A percentile compares a stretch with the other conserved stretches of the same genome.
phyloP scores from a whole-genome alignment of 2,888 invertebrate genomes.

The Polymixis flavicincta region DNA sequence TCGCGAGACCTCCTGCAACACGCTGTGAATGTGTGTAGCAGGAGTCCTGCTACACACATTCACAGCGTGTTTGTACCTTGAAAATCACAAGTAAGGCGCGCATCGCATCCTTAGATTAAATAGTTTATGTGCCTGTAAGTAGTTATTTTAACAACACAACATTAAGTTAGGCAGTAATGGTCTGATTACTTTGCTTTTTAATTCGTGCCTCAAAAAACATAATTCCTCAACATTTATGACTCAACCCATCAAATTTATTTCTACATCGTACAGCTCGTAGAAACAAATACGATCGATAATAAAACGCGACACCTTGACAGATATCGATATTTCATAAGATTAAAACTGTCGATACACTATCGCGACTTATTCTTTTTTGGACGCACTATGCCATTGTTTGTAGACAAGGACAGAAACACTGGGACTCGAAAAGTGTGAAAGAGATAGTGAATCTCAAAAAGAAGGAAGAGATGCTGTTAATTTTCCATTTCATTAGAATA shows the following conservation, averaged over 20 bases:
- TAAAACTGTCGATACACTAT: slow-evolving; percentile 75
- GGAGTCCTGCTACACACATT: too few relatives aligned
- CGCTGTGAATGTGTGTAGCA: too few relatives aligned
- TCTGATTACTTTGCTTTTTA: background rate
- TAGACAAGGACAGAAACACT: slow-evolving; percentile 81
- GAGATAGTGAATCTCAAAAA: slow-evolving; percentile 70
- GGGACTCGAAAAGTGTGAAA: slow-evolving; percentile 67
- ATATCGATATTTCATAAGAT: slow-evolving; percentile 78
- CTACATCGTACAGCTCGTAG: slow-evolving; percentile 40
- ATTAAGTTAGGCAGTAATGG: background rate
- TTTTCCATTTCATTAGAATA: slow-evolving; percentile 81
- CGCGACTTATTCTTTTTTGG: slow-evolving; percentile 83
- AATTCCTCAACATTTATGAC: slow-evolving; percentile 26
- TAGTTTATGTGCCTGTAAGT: background rate
- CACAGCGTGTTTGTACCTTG: too few relatives aligned
- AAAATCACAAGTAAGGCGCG: too few relatives aligned
- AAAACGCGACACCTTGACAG: slow-evolving; percentile 61
- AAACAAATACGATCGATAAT: slow-evolving; percentile 68
- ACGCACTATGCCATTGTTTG: slow-evolving; percentile 89
- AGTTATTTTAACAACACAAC: background rate
- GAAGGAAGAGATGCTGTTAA: slow-evolving; percentile 73
- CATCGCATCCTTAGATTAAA: too few relatives aligned
- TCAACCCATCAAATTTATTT: slow-evolving; percentile 55
- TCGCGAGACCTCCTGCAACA: too few relatives aligned
- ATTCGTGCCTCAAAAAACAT: background rate